These are phyloP conservation scores for Tortrix viridana DNA, from an alignment of 2,888 invertebrate genomes.

Conservation along the genomic window DNA sequence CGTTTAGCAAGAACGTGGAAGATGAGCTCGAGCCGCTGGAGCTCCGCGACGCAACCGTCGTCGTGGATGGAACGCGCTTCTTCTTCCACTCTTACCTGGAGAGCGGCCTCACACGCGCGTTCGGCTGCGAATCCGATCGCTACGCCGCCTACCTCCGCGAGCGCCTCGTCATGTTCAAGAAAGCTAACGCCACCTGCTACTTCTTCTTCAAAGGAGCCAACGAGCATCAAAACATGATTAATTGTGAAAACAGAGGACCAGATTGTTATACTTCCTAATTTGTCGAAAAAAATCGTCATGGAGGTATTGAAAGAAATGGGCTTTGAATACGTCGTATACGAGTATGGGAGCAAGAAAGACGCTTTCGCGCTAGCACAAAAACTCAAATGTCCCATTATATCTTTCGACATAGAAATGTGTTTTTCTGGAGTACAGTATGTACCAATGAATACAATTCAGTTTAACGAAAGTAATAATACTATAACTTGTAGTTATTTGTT, in stretches of 20 bases:
- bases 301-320: constrained; percentile 54
- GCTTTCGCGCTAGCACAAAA: constrained; percentile 53
- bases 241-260: too few relatives aligned
- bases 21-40: constrained; percentile 12
- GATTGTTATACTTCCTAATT: constrained; percentile 44
- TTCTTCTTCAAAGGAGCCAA: constrained; percentile 58
- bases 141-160: constrained; percentile 49
- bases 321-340: constrained; percentile 48
- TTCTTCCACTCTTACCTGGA: constrained; percentile 47
- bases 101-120: constrained; percentile 40
- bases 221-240: constrained; percentile 11
- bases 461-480: constrained; percentile 14
- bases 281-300: constrained; percentile 46
- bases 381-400: constrained; percentile 53
- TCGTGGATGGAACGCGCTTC: constrained; percentile 56
- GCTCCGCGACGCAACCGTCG: constrained; percentile 49
- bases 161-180: constrained; percentile 47
- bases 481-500: constrained; percentile 45
- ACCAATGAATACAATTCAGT: constrained; percentile 39
- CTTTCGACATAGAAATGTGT: constrained; percentile 51
- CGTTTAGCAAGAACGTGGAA: constrained; percentile 16
- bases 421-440: constrained; percentile 52
- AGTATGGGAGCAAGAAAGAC: constrained; percentile 49
- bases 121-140: constrained; percentile 53
- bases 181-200: constrained; percentile 52